phyloP scores from a whole-genome alignment of 2,888 invertebrate species.

The Pachydiplax longipennis region DNA sequence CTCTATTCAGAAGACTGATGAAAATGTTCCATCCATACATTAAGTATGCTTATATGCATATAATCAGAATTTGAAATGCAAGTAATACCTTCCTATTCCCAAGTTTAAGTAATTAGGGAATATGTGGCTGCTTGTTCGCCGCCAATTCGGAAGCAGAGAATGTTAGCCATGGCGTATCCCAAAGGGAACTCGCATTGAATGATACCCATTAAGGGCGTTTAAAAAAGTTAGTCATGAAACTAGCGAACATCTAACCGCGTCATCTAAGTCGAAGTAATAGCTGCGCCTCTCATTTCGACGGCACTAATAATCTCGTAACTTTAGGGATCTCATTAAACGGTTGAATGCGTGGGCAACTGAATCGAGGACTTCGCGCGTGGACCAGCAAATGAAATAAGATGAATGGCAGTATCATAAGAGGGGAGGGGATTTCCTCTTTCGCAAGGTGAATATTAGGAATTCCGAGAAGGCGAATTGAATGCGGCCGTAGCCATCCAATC shows the following conservation, averaged over 20 bases:
- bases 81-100: no score
- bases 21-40: no score
- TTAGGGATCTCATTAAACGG: conserved; percentile 26
- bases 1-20: no score
- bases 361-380: background rate
- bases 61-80: no score
- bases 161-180: no score
- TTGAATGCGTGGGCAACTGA: background rate
- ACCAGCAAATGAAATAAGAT: conserved; percentile 5
- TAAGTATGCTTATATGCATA: no score
- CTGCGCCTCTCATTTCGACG: background rate
- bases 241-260: background rate
- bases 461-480: conserved; percentile 6
- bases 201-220: background rate
- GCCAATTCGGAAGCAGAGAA: no score
- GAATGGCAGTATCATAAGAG: background rate
- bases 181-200: no score
- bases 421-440: background rate
- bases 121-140: no score
- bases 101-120: no score
- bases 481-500: background rate
- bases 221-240: background rate
- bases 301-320: conserved; percentile 11
- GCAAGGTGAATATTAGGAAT: conserved; percentile 26
- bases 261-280: background rate